Evolutionary conservation across 2,113 vertebrate species (phyloP).

Genomic region (Poeciliopsis turrubarensis): DNA sequence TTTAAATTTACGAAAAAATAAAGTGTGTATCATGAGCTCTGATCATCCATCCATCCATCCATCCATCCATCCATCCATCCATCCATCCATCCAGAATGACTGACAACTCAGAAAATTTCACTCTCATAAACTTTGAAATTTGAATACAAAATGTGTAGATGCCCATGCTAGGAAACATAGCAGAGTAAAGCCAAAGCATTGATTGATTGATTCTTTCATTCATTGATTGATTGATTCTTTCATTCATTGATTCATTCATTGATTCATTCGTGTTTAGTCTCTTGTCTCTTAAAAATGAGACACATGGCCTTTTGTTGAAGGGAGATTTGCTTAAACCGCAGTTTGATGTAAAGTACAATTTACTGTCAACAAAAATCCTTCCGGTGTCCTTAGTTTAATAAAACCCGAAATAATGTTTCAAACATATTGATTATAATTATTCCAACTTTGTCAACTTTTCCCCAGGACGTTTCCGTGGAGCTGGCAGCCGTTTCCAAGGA

Average conservation of each 20-base stretch:
- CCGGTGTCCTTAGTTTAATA: not conserved
- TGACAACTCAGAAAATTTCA: not conserved
- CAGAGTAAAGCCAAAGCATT: not conserved
- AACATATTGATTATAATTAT: too few relatives aligned
- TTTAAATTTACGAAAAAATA: not conserved
- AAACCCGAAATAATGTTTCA: too few relatives aligned
- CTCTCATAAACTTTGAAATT: not conserved
- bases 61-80: not conserved
- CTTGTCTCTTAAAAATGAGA: not conserved
- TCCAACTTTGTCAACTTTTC: not conserved
- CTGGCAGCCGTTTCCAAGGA: conserved; percentile 78
- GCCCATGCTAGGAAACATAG: too few relatives aligned
- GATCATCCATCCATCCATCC: not conserved
- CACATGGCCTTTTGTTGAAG: too few relatives aligned
- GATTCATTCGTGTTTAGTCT: too few relatives aligned
- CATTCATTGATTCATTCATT: not conserved
- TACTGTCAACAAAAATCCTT: not conserved
- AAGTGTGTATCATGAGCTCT: not conserved
- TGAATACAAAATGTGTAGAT: not conserved
- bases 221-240: too few relatives aligned
- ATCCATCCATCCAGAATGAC: not conserved
- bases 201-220: too few relatives aligned
- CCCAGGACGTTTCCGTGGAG: conserved; percentile 87
- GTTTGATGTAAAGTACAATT: not conserved
- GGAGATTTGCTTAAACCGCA: not conserved